These are phyloP conservation scores for Rhinogobius similis DNA, from an alignment of 2,113 vertebrate species.

Conservation along the genomic window DNA sequence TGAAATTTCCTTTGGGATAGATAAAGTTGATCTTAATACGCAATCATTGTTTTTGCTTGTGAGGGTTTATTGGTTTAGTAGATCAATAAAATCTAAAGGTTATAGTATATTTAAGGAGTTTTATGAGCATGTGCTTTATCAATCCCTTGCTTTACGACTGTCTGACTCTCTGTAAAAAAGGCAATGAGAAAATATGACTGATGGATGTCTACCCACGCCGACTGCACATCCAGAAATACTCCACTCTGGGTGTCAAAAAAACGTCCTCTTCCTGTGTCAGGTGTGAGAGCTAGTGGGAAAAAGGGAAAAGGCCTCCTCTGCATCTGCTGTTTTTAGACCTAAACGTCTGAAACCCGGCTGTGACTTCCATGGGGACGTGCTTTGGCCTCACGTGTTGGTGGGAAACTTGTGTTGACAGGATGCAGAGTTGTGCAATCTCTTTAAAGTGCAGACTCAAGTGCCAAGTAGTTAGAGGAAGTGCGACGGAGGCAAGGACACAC, in stretches of 20 bases:
- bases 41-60: too few species aligned
- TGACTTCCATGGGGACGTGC: constrained; percentile 43
- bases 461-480: constrained; percentile 29
- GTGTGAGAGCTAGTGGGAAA: constrained; percentile 57
- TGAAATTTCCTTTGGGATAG: too few species aligned
- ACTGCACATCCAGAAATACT: constrained; percentile 45
- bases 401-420: constrained; percentile 64
- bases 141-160: constrained; percentile 17
- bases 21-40: too few species aligned
- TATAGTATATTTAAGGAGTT: not conserved
- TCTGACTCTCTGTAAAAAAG: constrained; percentile 48
- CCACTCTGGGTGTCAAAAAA: constrained; percentile 47
- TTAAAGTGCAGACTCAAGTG: constrained; percentile 26
- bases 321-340: constrained; percentile 42
- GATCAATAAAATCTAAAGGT: too few species aligned
- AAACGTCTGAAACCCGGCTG: constrained; percentile 63
- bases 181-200: constrained; percentile 56
- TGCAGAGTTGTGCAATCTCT: constrained; percentile 35
- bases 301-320: constrained; percentile 57
- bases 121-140: not conserved
- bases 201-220: constrained; percentile 47
- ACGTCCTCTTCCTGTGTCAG: constrained; percentile 62
- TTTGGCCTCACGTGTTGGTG: constrained; percentile 22
- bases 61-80: too few species aligned
- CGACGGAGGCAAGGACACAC: constrained; percentile 28